Evolutionary conservation across 2,113 vertebrate species (phyloP), one percentile per base, ranked within the genome.

Genomic region (Etheostoma cragini): DNA sequence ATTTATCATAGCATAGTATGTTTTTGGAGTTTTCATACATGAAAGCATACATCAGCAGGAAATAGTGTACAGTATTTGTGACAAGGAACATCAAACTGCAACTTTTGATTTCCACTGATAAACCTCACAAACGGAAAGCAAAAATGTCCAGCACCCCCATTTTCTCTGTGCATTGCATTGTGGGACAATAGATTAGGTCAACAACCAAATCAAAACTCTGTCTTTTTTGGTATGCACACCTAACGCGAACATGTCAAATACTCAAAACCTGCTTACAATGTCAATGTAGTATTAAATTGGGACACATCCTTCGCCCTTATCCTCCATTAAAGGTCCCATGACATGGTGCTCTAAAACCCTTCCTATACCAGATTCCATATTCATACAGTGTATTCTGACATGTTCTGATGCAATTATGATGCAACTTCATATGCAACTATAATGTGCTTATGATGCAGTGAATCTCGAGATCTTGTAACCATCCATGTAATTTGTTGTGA

Each of bases 351-450:
- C 30, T 38, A n/a, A 38, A 53, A 53, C 4, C 30, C 13, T 65
- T 12, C 17, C 22, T 35, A 16, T 47, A 35, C 15, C 30, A 53
- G 45, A 58, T 58, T 14, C 17, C 54, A 53, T 21, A 67, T 57
- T 65, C 14, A 56, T 5, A 65, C 45, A 26, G 5, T 46, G 45
- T 8, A 38, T 58, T 30, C 16, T 24, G 1, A 12, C 19, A 22
- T 58, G 22, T 30, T 70, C 62, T 66, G 74, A 79, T 78, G 68
- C 54, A 74, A 61, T 66, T n/a, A 46, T 22, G 14, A 53, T 65
- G 38, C 46, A 80, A 52, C 68, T 57, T 7, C 33, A 33, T 11
- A 53, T 65, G 38, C 46, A 80, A 52, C 68, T 58, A 10, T 42
- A 35, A 56, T 60, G 17, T 35, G 21, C 35, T 24, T 2, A 8